phyloP scores from a whole-genome alignment of 2,888 invertebrate species.

The Dasypogon diadema region DNA sequence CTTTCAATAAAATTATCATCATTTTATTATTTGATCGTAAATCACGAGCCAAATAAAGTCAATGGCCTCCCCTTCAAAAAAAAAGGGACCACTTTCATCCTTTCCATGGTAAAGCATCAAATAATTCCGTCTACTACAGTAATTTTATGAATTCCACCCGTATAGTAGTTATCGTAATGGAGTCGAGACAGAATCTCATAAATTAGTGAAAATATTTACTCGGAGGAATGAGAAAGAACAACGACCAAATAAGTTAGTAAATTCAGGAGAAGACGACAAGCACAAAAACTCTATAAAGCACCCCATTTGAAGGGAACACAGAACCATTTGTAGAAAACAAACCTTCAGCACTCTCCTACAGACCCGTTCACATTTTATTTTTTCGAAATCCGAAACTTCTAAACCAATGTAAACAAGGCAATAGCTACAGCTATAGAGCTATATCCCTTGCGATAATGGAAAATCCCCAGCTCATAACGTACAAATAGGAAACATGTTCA shows the following conservation, averaged over 20 bases:
- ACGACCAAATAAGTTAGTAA: conserved; percentile 25
- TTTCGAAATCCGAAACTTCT: neutral
- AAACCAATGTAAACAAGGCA: neutral
- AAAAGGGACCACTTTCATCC: no score
- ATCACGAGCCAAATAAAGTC: no score
- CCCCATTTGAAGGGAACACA: neutral
- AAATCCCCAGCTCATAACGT: neutral
- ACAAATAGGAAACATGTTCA: neutral
- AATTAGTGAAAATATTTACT: conserved; percentile 26
- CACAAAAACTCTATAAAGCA: neutral
- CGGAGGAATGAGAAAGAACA: conserved; percentile 9
- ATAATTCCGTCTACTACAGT: neutral
- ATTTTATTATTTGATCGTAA: no score
- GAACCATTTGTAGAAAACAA: neutral
- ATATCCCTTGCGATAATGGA: neutral
- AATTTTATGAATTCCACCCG: neutral
- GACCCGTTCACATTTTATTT: neutral
- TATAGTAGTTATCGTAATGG: neutral
- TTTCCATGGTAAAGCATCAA: no score
- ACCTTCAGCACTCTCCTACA: neutral
- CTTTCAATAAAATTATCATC: no score
- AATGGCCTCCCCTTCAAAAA: no score
- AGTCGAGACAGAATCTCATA: conserved; percentile 46
- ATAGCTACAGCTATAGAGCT: neutral
- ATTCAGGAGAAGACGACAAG: neutral